A percentile compares a stretch with the other conserved stretches of the same genome.
Evolutionary conservation across 2,113 vertebrate species (phyloP).

Genomic region (Peromyscus leucopus): DNA sequence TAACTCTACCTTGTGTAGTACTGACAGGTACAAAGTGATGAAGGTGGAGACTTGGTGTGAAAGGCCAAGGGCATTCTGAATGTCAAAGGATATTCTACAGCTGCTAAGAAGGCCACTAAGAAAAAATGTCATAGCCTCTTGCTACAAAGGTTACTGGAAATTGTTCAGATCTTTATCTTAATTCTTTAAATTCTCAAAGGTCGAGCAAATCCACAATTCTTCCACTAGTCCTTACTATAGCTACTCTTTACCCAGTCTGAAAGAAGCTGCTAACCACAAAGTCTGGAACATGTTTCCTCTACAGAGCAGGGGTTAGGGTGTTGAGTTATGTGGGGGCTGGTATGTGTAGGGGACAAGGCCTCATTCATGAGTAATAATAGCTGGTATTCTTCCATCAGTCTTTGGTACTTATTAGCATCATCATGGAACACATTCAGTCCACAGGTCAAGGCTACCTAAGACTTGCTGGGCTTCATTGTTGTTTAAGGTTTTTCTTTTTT

Average conservation of each 20-base stretch:
- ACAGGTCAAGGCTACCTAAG: rapidly evolving
- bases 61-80: not conserved
- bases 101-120: not conserved
- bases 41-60: not conserved
- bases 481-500: not conserved
- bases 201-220: not conserved
- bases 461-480: not conserved
- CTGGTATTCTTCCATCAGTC: too few species aligned
- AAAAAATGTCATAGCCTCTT: not conserved
- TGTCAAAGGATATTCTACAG: not conserved
- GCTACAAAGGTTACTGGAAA: not conserved
- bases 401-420: not conserved
- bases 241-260: not conserved
- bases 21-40: not conserved
- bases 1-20: not conserved
- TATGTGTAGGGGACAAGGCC: not conserved
- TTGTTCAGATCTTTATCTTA: not conserved
- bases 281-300: not conserved
- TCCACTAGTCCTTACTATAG: not conserved
- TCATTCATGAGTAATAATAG: not conserved
- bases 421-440: not conserved
- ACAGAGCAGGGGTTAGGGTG: not conserved
- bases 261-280: not conserved
- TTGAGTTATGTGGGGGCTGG: not conserved
- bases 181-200: not conserved